These are phyloP conservation scores for Mus spretus DNA, from an alignment of 2,797 vertebrate genomes.

Conservation along the genomic window DNA sequence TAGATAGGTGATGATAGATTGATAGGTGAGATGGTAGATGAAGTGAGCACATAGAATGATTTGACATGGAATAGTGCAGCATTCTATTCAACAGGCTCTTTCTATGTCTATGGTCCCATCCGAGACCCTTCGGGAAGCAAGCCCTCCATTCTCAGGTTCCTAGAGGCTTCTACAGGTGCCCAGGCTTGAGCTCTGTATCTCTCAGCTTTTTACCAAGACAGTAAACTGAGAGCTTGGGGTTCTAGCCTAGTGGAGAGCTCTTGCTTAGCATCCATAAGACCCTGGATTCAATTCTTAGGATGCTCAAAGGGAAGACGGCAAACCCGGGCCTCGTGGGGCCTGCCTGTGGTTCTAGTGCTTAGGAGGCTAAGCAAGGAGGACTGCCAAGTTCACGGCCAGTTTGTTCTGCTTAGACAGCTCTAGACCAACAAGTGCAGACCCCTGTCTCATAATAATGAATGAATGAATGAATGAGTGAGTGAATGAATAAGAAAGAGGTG, in stretches of 20 bases:
- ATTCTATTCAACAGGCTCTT: background rate
- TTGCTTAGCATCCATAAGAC: background rate
- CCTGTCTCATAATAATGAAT: background rate
- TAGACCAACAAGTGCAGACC: background rate
- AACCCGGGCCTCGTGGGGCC: background rate
- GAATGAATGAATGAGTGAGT: too few relatives aligned
- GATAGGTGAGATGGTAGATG: background rate
- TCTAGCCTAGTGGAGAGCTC: background rate
- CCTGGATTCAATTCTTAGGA: background rate
- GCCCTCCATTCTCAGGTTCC: background rate
- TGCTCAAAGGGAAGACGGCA: too few relatives aligned
- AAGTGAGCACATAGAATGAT: background rate
- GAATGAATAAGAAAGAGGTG: background rate
- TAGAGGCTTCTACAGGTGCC: background rate
- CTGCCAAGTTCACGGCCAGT: background rate
- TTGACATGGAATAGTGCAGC: background rate
- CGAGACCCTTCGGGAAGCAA: background rate
- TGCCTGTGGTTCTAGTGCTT: background rate
- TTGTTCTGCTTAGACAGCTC: background rate
- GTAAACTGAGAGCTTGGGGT: background rate
- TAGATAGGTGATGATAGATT: background rate
- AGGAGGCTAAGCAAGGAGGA: background rate
- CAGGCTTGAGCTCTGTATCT: background rate
- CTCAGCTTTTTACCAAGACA: background rate
- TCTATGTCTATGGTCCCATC: background rate